Percentiles rank a stretch among this genome's conserved stretches.
These are phyloP conservation scores for Hippopotamus amphibius DNA, from an alignment of 2,113 vertebrate genomes.

Conservation along the genomic window DNA sequence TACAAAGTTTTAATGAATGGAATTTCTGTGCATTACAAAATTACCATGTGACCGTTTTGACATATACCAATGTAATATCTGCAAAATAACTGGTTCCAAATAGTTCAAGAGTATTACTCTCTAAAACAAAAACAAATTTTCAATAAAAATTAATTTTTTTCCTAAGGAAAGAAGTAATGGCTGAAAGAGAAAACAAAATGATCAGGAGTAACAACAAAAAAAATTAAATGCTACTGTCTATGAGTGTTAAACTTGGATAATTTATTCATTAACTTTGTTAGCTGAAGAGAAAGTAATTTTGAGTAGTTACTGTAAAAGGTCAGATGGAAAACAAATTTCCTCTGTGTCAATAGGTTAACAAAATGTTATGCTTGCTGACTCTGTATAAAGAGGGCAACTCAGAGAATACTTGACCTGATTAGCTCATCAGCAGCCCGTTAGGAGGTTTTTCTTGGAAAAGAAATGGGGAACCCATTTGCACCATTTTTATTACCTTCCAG, in stretches of 20 bases:
- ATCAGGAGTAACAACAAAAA: constrained; percentile 45
- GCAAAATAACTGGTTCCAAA: constrained; percentile 41
- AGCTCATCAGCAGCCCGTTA: constrained; percentile 70
- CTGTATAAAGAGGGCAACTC: constrained; percentile 60
- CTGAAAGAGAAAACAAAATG: constrained; percentile 64
- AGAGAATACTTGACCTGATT: constrained; percentile 58
- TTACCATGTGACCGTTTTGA: constrained; percentile 7
- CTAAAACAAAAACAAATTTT: constrained; percentile 67
- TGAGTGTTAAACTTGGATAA: constrained; percentile 61
- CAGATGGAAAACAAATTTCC: constrained; percentile 73
- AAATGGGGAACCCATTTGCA: constrained; percentile 62
- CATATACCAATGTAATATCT: neutral
- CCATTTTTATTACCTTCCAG: constrained; percentile 61
- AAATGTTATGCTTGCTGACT: constrained; percentile 75
- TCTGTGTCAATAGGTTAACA: constrained; percentile 75
- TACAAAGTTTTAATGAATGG: constrained; percentile 25
- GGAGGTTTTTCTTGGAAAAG: constrained; percentile 73
- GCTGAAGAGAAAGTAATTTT: constrained; percentile 69
- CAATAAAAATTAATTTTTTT: constrained; percentile 16
- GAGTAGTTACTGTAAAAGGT: constrained; percentile 68
- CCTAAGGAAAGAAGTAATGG: constrained; percentile 29
- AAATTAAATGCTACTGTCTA: constrained; percentile 48
- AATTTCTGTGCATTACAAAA: neutral
- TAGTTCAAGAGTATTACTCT: neutral
- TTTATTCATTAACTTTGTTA: constrained; percentile 71